phyloP scores from a whole-genome alignment of 2,888 invertebrate genomes.

The Girardia tigrina region DNA sequence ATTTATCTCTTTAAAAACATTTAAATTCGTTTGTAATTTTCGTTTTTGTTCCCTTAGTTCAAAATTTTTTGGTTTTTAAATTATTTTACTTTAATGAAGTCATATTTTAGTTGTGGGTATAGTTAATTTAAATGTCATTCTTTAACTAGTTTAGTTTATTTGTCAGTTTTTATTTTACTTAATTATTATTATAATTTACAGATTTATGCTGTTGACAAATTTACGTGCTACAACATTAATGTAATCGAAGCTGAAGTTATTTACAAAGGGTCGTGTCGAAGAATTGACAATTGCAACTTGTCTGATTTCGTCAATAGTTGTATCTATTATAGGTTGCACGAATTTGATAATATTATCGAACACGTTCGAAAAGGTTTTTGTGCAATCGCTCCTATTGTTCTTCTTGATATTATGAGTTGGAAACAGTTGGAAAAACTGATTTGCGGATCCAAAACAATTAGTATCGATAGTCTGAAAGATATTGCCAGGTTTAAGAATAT shows the following conservation, averaged over 20 bases:
- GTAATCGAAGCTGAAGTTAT: not conserved
- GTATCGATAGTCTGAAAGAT: slow-evolving; percentile 49
- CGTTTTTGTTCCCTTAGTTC: too few relatives aligned
- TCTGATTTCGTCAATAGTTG: slow-evolving; percentile 57
- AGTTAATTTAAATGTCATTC: too few relatives aligned
- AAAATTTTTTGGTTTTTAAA: too few relatives aligned
- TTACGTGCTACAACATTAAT: not conserved
- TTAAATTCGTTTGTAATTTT: too few relatives aligned
- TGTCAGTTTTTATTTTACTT: too few relatives aligned
- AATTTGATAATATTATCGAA: slow-evolving; percentile 57
- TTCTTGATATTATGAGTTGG: slow-evolving; percentile 56
- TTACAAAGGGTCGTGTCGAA: not conserved
- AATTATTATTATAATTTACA: not conserved
- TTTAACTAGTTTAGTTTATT: too few relatives aligned
- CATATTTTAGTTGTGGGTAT: too few relatives aligned
- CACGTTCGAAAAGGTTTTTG: slow-evolving; percentile 59
- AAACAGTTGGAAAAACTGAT: slow-evolving; percentile 57
- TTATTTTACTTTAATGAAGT: too few relatives aligned
- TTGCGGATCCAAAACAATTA: slow-evolving; percentile 58
- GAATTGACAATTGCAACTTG: slow-evolving; percentile 52
- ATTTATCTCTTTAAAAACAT: too few relatives aligned
- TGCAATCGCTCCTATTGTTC: slow-evolving; percentile 58
- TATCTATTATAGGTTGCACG: slow-evolving; percentile 56
- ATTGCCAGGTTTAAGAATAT: slow-evolving; percentile 1
- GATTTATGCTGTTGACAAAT: not conserved